These are phyloP conservation scores for Pocillopora grandis DNA, from an alignment of 92 coral and sea anemone species.

Conservation along the genomic window DNA sequence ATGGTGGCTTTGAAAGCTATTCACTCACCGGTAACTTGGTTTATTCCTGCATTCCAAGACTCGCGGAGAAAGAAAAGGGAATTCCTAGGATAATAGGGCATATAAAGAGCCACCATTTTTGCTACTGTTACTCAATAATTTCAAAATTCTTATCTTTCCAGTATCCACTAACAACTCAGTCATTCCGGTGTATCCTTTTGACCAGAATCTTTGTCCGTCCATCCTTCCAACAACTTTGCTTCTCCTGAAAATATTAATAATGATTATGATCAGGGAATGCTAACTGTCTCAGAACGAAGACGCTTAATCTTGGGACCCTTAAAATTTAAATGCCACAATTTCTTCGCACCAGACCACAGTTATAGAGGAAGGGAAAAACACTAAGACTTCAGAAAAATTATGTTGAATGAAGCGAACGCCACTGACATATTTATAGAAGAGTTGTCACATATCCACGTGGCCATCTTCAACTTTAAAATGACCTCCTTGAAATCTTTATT, in stretches of 20 bases:
- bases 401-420: no score
- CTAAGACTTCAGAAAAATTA: no score
- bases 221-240: background rate
- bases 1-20: background rate
- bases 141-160: constrained; percentile 12
- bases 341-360: no score
- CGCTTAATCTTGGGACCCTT: no score
- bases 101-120: constrained; percentile 8
- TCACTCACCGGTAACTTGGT: background rate
- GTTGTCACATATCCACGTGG: no score
- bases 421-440: no score
- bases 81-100: background rate
- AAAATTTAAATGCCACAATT: no score
- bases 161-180: background rate
- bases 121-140: background rate
- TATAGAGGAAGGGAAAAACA: no score
- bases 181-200: background rate
- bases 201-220: background rate
- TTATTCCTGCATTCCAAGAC: background rate
- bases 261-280: background rate
- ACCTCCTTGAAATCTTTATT: no score
- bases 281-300: no score
- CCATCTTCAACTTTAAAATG: no score
- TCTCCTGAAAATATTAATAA: background rate
- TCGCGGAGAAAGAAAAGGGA: background rate